Evolutionary conservation across 37 sponge, comb jelly and placozoan genomes (phyloP).

Genomic region (Cladorhizidae sp.): DNA sequence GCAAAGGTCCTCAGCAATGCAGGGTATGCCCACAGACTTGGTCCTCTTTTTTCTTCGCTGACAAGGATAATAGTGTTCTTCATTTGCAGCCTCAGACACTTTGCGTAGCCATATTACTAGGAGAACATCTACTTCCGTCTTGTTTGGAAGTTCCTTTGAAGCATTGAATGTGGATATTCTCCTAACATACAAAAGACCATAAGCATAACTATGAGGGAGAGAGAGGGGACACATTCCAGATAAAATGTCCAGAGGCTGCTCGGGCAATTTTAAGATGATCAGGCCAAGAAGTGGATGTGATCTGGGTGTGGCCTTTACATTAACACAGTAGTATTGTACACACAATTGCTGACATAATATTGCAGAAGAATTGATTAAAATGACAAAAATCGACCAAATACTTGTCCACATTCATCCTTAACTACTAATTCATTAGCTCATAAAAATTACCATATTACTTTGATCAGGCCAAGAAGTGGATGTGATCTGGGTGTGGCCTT

Average conservation of each 20-base stretch:
- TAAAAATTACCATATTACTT: no score
- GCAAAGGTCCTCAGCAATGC: neutral
- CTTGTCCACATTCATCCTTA: no score
- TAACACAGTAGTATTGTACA: no score
- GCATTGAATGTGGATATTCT: conserved; percentile 39
- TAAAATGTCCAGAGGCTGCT: neutral
- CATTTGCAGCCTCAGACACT: conserved; percentile 34
- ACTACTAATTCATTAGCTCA: no score
- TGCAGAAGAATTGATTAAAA: neutral
- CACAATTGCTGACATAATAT: no score
- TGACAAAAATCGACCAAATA: no score
- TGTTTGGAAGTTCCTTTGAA: conserved; percentile 13
- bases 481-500: no score
- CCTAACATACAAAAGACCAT: conserved; percentile 11
- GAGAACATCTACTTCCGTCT: neutral
- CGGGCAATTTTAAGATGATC: no score
- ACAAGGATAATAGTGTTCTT: conserved; percentile 2
- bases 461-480: no score
- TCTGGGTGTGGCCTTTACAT: no score
- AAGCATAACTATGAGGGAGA: neutral
- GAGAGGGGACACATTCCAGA: neutral
- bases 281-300: no score
- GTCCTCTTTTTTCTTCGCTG: conserved; percentile 20
- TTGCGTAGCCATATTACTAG: conserved; percentile 79
- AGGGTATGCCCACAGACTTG: neutral